Conservation (phyloP, 2,888 invertebrate species). For the Thalpophila matura region DNA sequence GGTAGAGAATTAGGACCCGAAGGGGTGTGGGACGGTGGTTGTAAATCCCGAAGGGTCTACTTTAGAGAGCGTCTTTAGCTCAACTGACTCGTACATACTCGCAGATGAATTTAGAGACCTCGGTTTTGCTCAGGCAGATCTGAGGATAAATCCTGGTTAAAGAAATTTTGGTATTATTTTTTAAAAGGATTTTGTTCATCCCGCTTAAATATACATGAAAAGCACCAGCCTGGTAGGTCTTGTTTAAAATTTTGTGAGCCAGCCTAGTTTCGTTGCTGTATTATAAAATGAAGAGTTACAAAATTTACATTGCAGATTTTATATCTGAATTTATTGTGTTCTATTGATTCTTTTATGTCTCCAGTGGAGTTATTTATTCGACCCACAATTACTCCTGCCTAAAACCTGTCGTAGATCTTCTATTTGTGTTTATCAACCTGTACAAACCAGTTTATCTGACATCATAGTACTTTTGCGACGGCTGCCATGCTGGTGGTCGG, state of each 20-base stretch:
- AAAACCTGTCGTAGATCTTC: constrained; percentile 28
- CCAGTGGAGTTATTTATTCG: constrained; percentile 42
- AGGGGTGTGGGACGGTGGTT: constrained; percentile 61
- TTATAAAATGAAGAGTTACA: constrained; percentile 5
- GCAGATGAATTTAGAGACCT: constrained; percentile 56
- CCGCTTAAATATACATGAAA: not conserved
- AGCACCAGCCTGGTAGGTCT: not conserved
- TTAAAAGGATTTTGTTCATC: constrained; percentile 14
- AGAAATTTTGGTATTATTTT: constrained; percentile 24
- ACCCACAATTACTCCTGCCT: constrained; percentile 35
- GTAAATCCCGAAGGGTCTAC: constrained; percentile 66
- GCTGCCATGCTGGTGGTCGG: too few species aligned
- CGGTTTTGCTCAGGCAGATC: constrained; percentile 34
- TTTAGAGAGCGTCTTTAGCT: constrained; percentile 64
- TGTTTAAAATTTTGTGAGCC: constrained; percentile 5
- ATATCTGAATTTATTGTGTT: constrained; percentile 22
- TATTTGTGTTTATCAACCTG: constrained; percentile 27
- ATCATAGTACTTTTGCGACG: too few species aligned
- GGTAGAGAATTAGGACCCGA: constrained; percentile 63
- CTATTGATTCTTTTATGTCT: constrained; percentile 35
- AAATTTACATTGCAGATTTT: constrained; percentile 41
- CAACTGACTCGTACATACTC: constrained; percentile 38
- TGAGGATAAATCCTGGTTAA: constrained; percentile 15
- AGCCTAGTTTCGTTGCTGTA: not conserved
- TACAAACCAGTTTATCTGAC: not conserved